Evolutionary conservation across 2,113 vertebrate species (phyloP).

Genomic region (Callithrix jacchus): DNA sequence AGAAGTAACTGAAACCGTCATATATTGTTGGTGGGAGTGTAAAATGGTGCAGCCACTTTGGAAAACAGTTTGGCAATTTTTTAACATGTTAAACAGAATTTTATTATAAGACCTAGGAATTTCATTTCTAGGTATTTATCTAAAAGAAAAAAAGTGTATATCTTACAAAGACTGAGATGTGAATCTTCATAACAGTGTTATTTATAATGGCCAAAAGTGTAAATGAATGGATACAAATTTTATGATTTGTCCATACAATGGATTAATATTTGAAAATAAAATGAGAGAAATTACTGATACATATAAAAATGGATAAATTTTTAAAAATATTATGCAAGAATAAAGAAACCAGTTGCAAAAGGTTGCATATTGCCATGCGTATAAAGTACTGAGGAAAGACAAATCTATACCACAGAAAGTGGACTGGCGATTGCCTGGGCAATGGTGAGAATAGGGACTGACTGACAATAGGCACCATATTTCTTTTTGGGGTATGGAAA

Average conservation of each 20-base stretch:
- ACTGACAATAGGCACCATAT: not conserved
- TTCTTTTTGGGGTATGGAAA: not conserved
- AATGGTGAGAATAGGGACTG: not conserved
- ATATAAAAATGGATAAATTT: not conserved
- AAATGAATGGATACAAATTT: not conserved
- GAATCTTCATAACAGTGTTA: not conserved
- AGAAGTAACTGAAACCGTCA: not conserved
- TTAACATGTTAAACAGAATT: not conserved
- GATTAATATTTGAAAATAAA: not conserved
- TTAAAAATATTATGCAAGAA: not conserved
- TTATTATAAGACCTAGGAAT: not conserved
- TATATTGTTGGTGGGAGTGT: not conserved
- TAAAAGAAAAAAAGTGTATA: not conserved
- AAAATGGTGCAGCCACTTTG: not conserved
- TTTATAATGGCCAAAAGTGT: not conserved
- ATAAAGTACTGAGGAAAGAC: not conserved
- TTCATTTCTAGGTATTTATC: not conserved
- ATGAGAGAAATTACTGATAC: not conserved
- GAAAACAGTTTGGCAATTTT: not conserved
- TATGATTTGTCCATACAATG: not conserved
- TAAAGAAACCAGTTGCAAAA: not conserved
- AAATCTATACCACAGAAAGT: not conserved
- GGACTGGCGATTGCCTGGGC: not conserved
- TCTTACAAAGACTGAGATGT: not conserved
- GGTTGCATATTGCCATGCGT: not conserved